These are phyloP conservation scores for Quiscalus mexicanus DNA, from an alignment of 2,113 vertebrate species.

Conservation along the genomic window DNA sequence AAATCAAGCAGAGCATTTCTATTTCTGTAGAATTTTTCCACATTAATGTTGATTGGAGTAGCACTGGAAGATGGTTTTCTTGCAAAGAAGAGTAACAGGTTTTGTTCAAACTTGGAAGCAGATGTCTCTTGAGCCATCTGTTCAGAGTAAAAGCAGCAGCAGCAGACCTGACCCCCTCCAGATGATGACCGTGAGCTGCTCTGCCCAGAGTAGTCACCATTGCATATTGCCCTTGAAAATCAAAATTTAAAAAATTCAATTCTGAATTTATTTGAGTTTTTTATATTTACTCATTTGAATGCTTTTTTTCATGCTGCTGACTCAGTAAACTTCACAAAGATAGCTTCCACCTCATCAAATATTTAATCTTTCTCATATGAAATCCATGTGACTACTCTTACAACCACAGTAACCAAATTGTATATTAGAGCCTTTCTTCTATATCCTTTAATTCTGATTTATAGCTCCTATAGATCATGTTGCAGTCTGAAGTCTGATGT, in stretches of 20 bases:
- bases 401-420: not conserved
- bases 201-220: not conserved
- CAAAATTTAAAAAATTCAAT: not conserved
- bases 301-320: not conserved
- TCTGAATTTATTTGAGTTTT: not conserved
- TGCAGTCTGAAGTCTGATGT: slow-evolving; percentile 33
- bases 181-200: not conserved
- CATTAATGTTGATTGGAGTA: not conserved
- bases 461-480: slow-evolving; percentile 1
- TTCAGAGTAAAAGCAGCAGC: not conserved
- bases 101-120: not conserved
- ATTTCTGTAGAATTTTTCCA: not conserved
- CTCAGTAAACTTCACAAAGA: not conserved
- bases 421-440: not conserved
- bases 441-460: slow-evolving; percentile 21
- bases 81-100: not conserved
- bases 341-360: not conserved
- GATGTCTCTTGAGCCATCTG: not conserved
- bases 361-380: not conserved
- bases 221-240: not conserved
- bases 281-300: not conserved
- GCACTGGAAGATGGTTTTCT: not conserved
- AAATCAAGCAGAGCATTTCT: not conserved
- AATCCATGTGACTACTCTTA: not conserved
- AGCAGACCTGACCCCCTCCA: not conserved